Evolutionary conservation across 2,113 vertebrate genomes (phyloP), one percentile per base, ranked within the genome.

Genomic region (Festucalex cinctus): DNA sequence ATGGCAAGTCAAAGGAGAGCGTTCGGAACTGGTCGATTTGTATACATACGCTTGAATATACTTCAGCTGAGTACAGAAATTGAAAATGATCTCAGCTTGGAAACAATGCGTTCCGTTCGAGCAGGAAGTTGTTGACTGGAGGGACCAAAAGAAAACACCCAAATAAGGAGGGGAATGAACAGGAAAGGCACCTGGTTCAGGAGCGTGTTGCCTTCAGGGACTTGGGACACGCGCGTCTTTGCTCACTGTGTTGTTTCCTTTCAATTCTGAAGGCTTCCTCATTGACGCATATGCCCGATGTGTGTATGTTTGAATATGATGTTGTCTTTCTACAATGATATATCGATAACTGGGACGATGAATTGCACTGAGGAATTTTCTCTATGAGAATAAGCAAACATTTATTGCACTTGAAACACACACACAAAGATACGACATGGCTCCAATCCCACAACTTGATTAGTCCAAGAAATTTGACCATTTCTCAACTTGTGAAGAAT

Each of bases 101-200:
- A 90, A 90, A 91, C 89, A 91, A 92, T 88, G 79, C 76, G 78
- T 79, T 82, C 83, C 76, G 74, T 88, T 65, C 69, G 63, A 73
- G 77, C 83, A 85, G 89, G 88, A 89, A 85, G 77, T 76, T 83
- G 74, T 81, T 81, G 87, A 88, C 88, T 83, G 85, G 10, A 72
- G 88, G 83, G 83, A 82, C 69, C 60, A 61, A 85, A 87, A 83
- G 80, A 88, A 92, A 92, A 87, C 83, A 88, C 69, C 77, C 82
- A 90, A 90, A 89, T 85, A 86, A 88, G 71, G 48, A 64, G 60
- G 41, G 69, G 71, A 28, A 84, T 91, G 91, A 92, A 93, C 91
- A 92, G 91, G 91, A 92, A 92, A 91, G 71, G 85, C 86, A 88
- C 76, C 83, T 89, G 84, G 87, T 63, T 82, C 54, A 76, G 88